Conservation (phyloP, 2,888 invertebrate genomes). For the Sympetrum striolatum region DNA sequence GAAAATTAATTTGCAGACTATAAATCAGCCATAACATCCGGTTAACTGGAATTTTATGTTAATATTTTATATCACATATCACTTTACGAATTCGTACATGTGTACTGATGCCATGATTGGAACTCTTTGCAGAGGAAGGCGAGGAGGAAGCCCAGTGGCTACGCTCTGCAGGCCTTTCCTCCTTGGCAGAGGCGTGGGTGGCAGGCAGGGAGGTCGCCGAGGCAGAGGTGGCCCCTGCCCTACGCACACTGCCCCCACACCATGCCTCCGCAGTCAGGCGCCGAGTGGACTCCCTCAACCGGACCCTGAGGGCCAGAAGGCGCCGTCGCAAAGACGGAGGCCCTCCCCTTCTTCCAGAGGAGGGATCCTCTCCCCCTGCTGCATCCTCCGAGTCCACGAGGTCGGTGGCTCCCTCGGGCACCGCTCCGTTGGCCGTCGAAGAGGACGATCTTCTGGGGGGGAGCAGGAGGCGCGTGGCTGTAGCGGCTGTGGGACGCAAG, state of each 20-base stretch:
- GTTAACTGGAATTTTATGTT: too few species aligned
- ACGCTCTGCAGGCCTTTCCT: conserved; percentile 73
- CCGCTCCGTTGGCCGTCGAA: neutral
- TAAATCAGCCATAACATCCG: too few species aligned
- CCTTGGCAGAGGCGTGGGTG: conserved; percentile 74
- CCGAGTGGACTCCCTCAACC: conserved; percentile 77
- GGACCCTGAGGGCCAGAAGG: conserved; percentile 72
- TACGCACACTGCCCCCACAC: conserved; percentile 64
- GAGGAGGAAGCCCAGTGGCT: conserved; percentile 81
- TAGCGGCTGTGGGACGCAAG: conserved; percentile 12
- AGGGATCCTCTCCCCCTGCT: neutral
- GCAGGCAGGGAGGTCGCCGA: conserved; percentile 72
- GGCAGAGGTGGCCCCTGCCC: conserved; percentile 69
- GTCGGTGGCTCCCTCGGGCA: neutral
- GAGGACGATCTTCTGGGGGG: neutral
- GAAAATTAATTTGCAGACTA: too few species aligned
- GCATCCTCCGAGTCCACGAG: neutral
- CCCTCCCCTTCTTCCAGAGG: neutral
- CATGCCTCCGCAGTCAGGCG: conserved; percentile 81
- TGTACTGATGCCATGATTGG: conserved; percentile 38
- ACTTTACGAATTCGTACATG: too few species aligned
- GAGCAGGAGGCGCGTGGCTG: neutral
- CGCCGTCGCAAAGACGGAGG: conserved; percentile 60
- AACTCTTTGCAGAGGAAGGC: conserved; percentile 66
- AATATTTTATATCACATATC: too few species aligned